phyloP scores from a whole-genome alignment of 2,797 vertebrate genomes.

The Chiroxiphia lanceolata region DNA sequence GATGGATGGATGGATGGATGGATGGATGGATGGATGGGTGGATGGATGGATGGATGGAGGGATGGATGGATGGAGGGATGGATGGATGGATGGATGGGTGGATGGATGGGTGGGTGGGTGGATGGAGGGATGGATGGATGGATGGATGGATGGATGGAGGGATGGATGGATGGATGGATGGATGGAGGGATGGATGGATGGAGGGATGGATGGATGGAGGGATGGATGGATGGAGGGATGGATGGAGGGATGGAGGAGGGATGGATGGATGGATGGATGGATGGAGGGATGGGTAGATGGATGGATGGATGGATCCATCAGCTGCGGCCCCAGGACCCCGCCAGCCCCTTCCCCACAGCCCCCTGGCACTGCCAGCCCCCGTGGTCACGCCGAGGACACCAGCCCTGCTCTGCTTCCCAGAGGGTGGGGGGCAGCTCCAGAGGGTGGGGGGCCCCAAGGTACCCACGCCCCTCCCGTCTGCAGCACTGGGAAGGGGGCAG shows the following conservation, averaged over 20 bases:
- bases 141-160: rapidly evolving
- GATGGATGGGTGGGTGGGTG: background rate
- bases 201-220: rapidly evolving
- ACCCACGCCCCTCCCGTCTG: background rate
- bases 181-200: background rate
- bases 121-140: background rate
- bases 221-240: background rate
- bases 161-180: no score
- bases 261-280: background rate
- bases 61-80: background rate
- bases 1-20: no score
- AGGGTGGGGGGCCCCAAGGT: background rate
- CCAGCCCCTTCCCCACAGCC: background rate
- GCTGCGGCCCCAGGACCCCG: background rate
- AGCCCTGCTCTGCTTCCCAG: background rate
- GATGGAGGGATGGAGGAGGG: background rate
- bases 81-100: background rate
- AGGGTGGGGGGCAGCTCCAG: no score
- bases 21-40: background rate
- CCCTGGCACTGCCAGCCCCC: rapidly evolving
- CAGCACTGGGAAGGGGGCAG: background rate
- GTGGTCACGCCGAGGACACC: rapidly evolving
- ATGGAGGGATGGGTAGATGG: background rate
- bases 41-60: background rate
- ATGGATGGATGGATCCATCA: rapidly evolving